Evolutionary conservation across 2,113 vertebrate genomes (phyloP).

Genomic region (Cochlearius cochlearius): DNA sequence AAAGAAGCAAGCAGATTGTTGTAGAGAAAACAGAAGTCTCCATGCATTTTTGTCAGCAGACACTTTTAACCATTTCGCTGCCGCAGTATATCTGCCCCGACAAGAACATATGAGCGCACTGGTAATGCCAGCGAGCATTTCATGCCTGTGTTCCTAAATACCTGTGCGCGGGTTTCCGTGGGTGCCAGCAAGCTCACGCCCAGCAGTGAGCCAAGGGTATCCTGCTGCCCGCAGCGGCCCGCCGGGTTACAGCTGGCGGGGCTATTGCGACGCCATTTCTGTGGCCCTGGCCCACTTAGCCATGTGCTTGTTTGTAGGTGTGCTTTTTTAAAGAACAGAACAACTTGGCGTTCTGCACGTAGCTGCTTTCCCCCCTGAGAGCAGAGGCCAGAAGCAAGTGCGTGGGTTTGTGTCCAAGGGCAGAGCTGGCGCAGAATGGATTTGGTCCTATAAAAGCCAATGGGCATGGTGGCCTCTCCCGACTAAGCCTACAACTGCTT

Average conservation of each 20-base stretch:
- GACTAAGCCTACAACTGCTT: neutral
- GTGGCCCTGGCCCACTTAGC: neutral
- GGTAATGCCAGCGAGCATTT: accelerated
- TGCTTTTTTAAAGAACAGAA: neutral
- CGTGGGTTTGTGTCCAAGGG: accelerated
- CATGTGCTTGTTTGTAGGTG: neutral
- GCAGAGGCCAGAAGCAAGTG: accelerated
- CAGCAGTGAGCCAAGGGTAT: accelerated
- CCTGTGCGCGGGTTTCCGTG: accelerated
- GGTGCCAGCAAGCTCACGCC: neutral
- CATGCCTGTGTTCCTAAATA: accelerated
- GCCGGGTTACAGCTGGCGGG: accelerated
- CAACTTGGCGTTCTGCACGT: accelerated
- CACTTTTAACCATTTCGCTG: neutral
- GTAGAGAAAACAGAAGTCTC: neutral
- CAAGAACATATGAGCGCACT: accelerated
- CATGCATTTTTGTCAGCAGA: neutral
- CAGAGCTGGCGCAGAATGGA: neutral
- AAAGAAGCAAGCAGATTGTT: neutral
- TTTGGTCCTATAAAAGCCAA: accelerated
- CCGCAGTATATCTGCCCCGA: neutral
- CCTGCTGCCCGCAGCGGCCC: neutral
- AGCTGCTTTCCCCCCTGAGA: neutral
- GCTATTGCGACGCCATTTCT: neutral
- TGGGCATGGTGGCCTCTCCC: neutral